Conservation (phyloP, 2,797 vertebrate genomes). For the Astyanax mexicanus region DNA sequence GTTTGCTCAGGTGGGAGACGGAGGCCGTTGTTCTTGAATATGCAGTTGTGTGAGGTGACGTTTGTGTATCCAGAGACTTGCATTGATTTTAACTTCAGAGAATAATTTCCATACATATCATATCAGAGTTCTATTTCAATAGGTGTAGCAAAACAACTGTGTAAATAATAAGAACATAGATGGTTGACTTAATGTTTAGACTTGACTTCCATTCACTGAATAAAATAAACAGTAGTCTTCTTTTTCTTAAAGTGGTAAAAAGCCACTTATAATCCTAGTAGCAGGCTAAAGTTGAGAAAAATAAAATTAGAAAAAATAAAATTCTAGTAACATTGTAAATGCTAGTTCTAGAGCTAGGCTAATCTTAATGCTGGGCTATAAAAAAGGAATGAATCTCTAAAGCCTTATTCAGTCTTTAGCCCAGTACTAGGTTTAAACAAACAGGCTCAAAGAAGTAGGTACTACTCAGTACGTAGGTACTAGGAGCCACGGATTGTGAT, state of each 20-base stretch:
- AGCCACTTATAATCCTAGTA: constrained; percentile 21
- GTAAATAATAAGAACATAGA: constrained; percentile 36
- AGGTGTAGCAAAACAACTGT: constrained; percentile 19
- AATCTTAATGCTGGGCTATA: constrained; percentile 17
- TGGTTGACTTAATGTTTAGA: constrained; percentile 10
- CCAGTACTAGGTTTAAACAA: constrained; percentile 15
- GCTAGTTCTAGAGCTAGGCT: background rate
- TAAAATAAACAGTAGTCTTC: background rate
- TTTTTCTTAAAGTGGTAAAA: constrained; percentile 13
- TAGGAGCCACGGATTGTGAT: background rate
- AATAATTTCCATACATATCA: constrained; percentile 7
- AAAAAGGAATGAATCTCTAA: background rate
- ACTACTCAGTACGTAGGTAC: too few relatives aligned
- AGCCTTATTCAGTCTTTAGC: constrained; percentile 17
- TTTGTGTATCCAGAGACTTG: constrained; percentile 40
- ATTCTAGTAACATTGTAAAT: background rate
- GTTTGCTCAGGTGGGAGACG: background rate
- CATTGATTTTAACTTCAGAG: constrained; percentile 29
- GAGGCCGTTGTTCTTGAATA: constrained; percentile 20
- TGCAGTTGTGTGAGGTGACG: constrained; percentile 45
- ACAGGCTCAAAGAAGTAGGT: background rate
- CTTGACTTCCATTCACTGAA: constrained; percentile 24
- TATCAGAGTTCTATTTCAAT: constrained; percentile 23
- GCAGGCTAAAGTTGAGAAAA: background rate
- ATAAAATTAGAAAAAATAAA: background rate